These are phyloP conservation scores for Rotaria socialis DNA, from an alignment of 2,888 invertebrate species.

Conservation along the genomic window DNA sequence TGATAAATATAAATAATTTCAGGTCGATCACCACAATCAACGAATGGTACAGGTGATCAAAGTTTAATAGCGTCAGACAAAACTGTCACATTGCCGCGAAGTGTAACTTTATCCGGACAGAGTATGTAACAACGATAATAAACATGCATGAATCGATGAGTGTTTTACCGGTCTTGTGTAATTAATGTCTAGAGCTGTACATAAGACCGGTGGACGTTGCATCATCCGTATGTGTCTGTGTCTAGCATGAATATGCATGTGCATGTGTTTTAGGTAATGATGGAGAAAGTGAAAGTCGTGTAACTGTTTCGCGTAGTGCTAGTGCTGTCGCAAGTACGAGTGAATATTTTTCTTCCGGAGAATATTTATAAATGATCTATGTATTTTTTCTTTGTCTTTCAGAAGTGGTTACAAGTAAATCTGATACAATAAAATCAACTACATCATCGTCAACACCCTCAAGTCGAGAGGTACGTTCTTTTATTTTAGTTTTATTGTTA, in stretches of 20 bases:
- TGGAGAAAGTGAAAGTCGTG: slow-evolving; percentile 21
- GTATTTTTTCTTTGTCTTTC: not conserved
- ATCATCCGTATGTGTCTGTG: too few species aligned
- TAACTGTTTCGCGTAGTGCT: not conserved
- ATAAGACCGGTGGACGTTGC: too few species aligned
- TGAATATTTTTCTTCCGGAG: not conserved
- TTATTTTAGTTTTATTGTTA: not conserved
- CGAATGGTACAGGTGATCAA: not conserved
- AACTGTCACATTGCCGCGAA: slow-evolving; percentile 5
- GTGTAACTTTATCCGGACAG: slow-evolving; percentile 30
- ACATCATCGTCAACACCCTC: not conserved
- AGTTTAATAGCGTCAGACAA: not conserved
- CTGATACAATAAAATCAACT: slow-evolving; percentile 33
- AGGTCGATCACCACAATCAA: not conserved
- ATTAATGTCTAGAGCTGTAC: too few species aligned
- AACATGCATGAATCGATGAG: too few species aligned
- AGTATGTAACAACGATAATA: not conserved
- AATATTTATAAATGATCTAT: not conserved
- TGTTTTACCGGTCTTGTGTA: too few species aligned
- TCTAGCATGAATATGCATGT: not conserved
- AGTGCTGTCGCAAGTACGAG: slow-evolving; percentile 31
- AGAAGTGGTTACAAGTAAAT: slow-evolving; percentile 18
- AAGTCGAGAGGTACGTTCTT: slow-evolving; percentile 3
- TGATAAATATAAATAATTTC: not conserved
- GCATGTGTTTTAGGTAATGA: slow-evolving; percentile 24